These are phyloP conservation scores for Plagodis dolabraria DNA, from an alignment of 2,888 invertebrate species.

Conservation along the genomic window DNA sequence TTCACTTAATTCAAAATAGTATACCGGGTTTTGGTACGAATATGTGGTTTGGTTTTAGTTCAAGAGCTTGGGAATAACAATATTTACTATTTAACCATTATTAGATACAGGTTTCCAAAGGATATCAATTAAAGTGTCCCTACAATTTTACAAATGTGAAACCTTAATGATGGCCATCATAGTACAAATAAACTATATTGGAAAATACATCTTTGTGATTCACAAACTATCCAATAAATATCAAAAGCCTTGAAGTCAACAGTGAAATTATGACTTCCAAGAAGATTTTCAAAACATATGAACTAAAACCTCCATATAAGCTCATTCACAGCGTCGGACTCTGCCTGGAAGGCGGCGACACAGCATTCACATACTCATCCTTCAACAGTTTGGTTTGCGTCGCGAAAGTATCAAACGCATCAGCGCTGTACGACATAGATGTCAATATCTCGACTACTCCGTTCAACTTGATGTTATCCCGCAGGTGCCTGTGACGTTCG, in stretches of 20 bases:
- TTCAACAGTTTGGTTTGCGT: constrained; percentile 62
- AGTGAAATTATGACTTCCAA: neutral
- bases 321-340: constrained; percentile 56
- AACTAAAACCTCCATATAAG: constrained; percentile 27
- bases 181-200: no score
- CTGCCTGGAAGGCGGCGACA: constrained; percentile 70
- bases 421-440: constrained; percentile 73
- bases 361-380: constrained; percentile 62
- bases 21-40: constrained; percentile 15
- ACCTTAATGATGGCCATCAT: no score
- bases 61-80: neutral
- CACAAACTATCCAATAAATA: no score
- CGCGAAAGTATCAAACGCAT: constrained; percentile 76
- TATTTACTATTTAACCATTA: no score
- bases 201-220: no score
- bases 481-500: constrained; percentile 58
- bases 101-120: no score
- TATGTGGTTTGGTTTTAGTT: constrained; percentile 15
- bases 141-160: no score
- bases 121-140: no score
- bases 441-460: constrained; percentile 70
- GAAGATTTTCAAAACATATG: neutral
- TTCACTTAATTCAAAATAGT: constrained; percentile 6
- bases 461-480: constrained; percentile 61
- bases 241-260: no score